Evolutionary conservation across 2,113 vertebrate species (phyloP).

Genomic region (Equus quagga): DNA sequence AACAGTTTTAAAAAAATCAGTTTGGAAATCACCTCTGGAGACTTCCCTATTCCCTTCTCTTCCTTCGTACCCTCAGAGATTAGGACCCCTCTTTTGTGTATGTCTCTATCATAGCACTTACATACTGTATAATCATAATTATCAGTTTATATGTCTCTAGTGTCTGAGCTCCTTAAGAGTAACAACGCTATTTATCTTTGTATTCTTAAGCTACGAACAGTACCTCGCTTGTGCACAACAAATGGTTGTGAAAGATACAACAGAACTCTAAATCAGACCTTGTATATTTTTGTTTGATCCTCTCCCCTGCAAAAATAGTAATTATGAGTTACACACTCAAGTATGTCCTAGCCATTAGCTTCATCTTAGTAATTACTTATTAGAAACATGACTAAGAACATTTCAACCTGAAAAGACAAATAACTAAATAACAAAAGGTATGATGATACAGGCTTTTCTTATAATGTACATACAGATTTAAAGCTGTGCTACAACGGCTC

Average conservation of each 20-base stretch:
- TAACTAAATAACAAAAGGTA: background rate
- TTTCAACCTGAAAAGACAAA: conserved; percentile 27
- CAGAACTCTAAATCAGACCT: background rate
- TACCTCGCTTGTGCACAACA: background rate
- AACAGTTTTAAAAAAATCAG: background rate
- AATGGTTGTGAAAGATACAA: background rate
- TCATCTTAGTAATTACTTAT: background rate
- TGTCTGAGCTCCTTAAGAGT: background rate
- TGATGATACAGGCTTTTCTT: background rate
- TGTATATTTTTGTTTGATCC: conserved; percentile 4
- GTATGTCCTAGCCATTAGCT: background rate
- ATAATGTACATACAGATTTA: background rate
- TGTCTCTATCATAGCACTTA: background rate
- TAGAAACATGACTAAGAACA: background rate
- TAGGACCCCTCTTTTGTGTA: background rate
- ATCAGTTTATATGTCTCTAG: background rate
- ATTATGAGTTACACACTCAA: background rate
- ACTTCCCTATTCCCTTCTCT: background rate
- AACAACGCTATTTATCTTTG: background rate
- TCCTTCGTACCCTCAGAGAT: background rate
- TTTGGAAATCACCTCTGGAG: conserved; percentile 25
- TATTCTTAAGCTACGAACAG: background rate
- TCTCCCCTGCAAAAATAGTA: background rate
- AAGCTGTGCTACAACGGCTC: background rate
- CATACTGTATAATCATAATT: background rate